Evolutionary conservation across 1,140 invertebrate genomes (phyloP), one percentile per base, ranked within the genome.

Genomic region (Apocrypta bakeri): DNA sequence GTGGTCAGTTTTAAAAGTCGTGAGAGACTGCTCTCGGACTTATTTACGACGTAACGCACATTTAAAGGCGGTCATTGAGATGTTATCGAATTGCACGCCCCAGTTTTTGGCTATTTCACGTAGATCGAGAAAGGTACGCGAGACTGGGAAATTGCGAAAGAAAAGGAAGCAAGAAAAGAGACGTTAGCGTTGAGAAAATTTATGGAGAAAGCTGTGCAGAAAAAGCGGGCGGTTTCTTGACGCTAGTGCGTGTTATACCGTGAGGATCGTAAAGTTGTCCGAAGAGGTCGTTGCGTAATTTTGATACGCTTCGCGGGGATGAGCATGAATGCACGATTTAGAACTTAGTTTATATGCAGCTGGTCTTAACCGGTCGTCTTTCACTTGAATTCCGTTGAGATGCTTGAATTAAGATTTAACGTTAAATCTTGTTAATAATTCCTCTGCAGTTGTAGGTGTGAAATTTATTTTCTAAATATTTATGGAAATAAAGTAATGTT

Each of bases 1-100:
- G n/a, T 29, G 69, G 33, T 71, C 69, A 71, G 33, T 33, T 25
- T 25, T 1, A 29, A 71, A 31, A 24, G 27, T 9, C 29, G 7
- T 11, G 68, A 12, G 42, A 21, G 14, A 56, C n/a, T n/a, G 3
- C 7, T 3, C 48, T 66, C 63, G 63, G 63, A 29, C 33, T 21
- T 71, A 71, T 71, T 71, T 71, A 71, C 33, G 69, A 17, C 69
- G 69, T 71, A 25, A 71, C 69, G 33, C 69, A 31, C 12, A 31
- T 71, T 71, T 71, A 17, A 4, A 7, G n/a, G n/a, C 25, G 29
- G 21, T 33, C 69, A 71, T 71, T 71, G 69, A 71, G 69, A 71
- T 31, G 21, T 71, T 37, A 31, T 71, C 69, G 63, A 66, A 29
- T 29, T 12, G 63, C n/a, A 12, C 11, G 63, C 2, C 17, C 48